Evolutionary conservation across 2,113 vertebrate species (phyloP).

Genomic region (Plecotus auritus): DNA sequence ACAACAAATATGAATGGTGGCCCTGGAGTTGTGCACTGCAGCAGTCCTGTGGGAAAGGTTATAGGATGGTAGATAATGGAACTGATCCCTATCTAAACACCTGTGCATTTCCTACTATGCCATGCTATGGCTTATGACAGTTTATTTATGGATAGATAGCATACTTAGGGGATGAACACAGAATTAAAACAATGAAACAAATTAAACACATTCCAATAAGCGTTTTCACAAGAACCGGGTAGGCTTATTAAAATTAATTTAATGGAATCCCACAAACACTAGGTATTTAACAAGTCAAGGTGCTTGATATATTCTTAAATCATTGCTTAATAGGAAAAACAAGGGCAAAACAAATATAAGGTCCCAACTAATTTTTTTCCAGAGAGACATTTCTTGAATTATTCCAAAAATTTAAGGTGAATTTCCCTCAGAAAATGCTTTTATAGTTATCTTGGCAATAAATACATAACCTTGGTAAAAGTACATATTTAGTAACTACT

Average conservation of each 20-base stretch:
- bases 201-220: background rate
- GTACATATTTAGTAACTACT: constrained; percentile 1
- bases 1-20: background rate
- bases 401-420: constrained; percentile 23
- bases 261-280: constrained; percentile 75
- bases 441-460: constrained; percentile 7
- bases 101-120: background rate
- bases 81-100: background rate
- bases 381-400: constrained; percentile 46
- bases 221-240: constrained; percentile 60
- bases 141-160: background rate
- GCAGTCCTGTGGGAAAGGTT: background rate
- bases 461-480: constrained; percentile 17
- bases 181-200: constrained; percentile 29
- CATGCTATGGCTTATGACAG: background rate
- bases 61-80: background rate
- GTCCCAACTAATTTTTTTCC: constrained; percentile 33
- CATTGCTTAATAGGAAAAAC: constrained; percentile 63
- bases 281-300: constrained; percentile 75
- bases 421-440: constrained; percentile 19
- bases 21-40: background rate
- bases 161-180: background rate
- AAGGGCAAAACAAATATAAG: constrained; percentile 60
- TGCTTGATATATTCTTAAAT: constrained; percentile 73
- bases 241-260: constrained; percentile 75